These are phyloP conservation scores for Megaustenia siamemsis DNA, from an alignment of 2,888 invertebrate species.

Conservation along the genomic window DNA sequence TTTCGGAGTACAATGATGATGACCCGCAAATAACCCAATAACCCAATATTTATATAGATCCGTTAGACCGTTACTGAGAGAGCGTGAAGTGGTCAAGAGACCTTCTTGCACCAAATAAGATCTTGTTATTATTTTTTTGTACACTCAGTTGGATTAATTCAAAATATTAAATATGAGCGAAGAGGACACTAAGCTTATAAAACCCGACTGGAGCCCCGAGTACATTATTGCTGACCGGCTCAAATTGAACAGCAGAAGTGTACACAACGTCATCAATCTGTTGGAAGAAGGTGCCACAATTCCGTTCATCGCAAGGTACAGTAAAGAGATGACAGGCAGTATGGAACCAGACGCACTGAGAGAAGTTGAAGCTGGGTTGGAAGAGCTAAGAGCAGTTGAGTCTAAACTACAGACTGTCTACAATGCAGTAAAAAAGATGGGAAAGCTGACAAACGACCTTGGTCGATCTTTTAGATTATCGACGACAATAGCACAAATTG, in stretches of 20 bases:
- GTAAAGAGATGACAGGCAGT: constrained; percentile 87
- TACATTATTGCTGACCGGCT: constrained; percentile 64
- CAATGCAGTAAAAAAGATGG: constrained; percentile 85
- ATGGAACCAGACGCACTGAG: constrained; percentile 89
- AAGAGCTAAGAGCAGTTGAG: constrained; percentile 86
- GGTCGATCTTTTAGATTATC: constrained; percentile 85
- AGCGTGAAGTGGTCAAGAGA: no score
- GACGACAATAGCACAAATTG: constrained; percentile 87
- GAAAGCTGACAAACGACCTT: constrained; percentile 83
- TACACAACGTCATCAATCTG: constrained; percentile 79
- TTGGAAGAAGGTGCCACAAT: constrained; percentile 91
- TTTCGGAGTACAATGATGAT: no score
- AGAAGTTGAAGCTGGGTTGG: constrained; percentile 87
- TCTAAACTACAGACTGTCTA: constrained; percentile 86
- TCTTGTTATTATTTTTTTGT: no score
- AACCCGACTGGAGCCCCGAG: constrained; percentile 66
- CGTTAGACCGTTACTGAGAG: no score
- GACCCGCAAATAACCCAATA: no score
- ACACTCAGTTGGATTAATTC: no score
- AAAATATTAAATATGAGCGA: background rate
- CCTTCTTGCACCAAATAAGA: no score
- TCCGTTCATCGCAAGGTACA: constrained; percentile 94
- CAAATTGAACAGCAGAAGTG: constrained; percentile 63
- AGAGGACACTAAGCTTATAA: background rate
- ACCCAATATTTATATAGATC: no score